phyloP scores from a whole-genome alignment of 2,113 vertebrate genomes.

The Cisticola juncidis region DNA sequence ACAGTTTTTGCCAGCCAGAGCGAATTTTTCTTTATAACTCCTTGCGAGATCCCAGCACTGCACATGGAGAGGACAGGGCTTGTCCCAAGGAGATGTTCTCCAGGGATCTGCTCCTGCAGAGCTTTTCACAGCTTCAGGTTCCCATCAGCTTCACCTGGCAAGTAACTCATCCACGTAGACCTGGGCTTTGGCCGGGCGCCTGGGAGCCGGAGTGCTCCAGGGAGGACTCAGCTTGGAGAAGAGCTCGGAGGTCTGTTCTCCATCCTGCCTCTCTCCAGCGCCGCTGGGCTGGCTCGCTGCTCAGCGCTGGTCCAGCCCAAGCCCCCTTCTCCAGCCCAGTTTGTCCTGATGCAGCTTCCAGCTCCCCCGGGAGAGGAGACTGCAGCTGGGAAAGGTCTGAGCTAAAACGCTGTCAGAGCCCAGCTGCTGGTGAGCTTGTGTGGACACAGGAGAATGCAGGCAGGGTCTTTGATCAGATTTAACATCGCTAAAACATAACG shows the following conservation, averaged over 20 bases:
- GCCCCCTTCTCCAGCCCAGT: neutral
- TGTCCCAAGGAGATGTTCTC: neutral
- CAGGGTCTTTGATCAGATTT: neutral
- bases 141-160: constrained; percentile 32
- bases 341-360: neutral
- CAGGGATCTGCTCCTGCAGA: neutral
- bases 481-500: neutral
- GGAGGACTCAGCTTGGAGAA: constrained; percentile 12
- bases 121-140: neutral
- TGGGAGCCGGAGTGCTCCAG: neutral
- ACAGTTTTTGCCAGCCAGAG: neutral
- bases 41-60: rapidly evolving
- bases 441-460: neutral
- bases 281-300: neutral
- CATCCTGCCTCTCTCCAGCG: neutral
- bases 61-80: neutral
- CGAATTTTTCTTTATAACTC: neutral
- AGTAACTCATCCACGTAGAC: neutral
- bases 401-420: neutral
- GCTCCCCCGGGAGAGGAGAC: neutral
- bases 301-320: neutral
- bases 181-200: neutral
- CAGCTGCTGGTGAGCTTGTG: neutral
- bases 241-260: constrained; percentile 30
- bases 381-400: neutral